Conservation (phyloP, 2,888 invertebrate genomes). For the Drosophila picticornis region DNA sequence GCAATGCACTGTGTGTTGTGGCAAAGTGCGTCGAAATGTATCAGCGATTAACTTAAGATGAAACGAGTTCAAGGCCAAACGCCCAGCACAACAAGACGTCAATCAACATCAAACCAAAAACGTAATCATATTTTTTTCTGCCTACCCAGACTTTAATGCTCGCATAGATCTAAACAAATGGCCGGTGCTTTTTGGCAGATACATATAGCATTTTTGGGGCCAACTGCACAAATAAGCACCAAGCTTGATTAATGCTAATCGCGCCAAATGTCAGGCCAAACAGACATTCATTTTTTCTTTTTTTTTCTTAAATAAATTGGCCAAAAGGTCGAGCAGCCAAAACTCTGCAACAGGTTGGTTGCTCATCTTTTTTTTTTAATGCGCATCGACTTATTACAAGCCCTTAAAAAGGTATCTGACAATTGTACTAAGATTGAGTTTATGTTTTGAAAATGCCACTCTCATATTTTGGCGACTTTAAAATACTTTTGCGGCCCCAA, state of each 20-base stretch:
- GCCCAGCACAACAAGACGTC: constrained; percentile 58
- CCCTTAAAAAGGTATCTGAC: background rate
- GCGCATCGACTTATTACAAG: constrained; percentile 5
- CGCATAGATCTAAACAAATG: constrained; percentile 37
- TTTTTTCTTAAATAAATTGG: constrained; percentile 48
- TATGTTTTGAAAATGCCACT: background rate
- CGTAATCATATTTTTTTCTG: constrained; percentile 52
- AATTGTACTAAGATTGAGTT: background rate
- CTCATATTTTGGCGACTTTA: background rate
- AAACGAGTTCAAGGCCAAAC: constrained; percentile 70
- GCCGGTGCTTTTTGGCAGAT: constrained; percentile 54
- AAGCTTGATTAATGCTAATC: constrained; percentile 80
- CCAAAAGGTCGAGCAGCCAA: constrained; percentile 56
- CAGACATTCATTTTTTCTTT: constrained; percentile 5
- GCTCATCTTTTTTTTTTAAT: constrained; percentile 6
- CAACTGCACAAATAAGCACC: constrained; percentile 28
- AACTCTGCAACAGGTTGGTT: background rate
- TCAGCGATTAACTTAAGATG: constrained; percentile 39
- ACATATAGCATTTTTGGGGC: constrained; percentile 55
- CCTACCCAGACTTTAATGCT: constrained; percentile 10
- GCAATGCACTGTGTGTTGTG: constrained; percentile 32
- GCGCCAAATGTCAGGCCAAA: constrained; percentile 64
- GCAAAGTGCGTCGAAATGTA: constrained; percentile 59
- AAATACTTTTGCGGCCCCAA: background rate
- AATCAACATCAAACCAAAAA: constrained; percentile 45